Percentiles rank a stretch among this genome's conserved stretches.
Evolutionary conservation across 2,797 vertebrate species (phyloP).

Genomic region (Arrhamphus sclerolepis): DNA sequence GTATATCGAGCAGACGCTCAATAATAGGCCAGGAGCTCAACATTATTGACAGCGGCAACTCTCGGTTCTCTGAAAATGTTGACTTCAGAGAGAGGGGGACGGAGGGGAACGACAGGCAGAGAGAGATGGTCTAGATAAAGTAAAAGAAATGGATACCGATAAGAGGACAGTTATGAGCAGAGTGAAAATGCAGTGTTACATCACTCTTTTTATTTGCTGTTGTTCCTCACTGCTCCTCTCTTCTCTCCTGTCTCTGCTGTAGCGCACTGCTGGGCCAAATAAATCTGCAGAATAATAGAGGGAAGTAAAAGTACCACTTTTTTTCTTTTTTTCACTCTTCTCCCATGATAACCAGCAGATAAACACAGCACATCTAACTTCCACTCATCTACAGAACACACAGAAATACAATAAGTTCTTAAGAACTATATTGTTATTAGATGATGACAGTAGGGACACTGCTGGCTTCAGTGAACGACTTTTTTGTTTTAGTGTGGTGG

Average conservation of each 20-base stretch:
- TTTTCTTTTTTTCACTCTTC: not conserved
- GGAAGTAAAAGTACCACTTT: not conserved
- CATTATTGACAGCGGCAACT: conserved; percentile 54
- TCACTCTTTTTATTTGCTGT: conserved; percentile 17
- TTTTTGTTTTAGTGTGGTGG: no score
- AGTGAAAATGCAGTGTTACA: conserved; percentile 23
- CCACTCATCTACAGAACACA: no score
- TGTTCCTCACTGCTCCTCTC: not conserved
- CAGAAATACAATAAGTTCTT: no score
- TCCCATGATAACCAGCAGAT: not conserved
- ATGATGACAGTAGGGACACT: no score
- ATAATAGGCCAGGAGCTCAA: conserved; percentile 47
- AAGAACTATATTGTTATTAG: no score
- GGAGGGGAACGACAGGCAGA: conserved; percentile 12
- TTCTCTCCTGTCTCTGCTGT: not conserved
- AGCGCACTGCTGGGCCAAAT: not conserved
- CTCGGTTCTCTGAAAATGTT: conserved; percentile 24
- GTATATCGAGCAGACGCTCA: conserved; percentile 60
- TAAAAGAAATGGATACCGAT: conserved; percentile 18
- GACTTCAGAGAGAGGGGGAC: conserved; percentile 19
- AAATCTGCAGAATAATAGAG: conserved; percentile 3
- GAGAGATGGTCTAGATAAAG: conserved; percentile 22
- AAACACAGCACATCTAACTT: not conserved
- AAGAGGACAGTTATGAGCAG: conserved; percentile 21
- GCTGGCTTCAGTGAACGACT: no score